These are phyloP conservation scores for Archilochus colubris DNA, from an alignment of 2,113 vertebrate genomes.

Conservation along the genomic window DNA sequence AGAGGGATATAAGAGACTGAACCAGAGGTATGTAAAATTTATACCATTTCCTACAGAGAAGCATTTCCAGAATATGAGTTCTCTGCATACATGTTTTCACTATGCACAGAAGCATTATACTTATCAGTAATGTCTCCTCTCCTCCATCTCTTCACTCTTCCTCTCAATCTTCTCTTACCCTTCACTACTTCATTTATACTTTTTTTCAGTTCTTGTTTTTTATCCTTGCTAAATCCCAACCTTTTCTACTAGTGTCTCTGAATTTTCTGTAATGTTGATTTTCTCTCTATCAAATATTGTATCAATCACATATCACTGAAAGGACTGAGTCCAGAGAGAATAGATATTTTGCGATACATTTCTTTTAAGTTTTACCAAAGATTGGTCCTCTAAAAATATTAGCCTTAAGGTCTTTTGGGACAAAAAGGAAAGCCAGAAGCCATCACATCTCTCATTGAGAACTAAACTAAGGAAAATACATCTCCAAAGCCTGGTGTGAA, in stretches of 20 bases:
- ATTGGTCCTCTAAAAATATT: neutral
- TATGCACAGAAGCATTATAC: neutral
- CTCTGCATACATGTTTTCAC: neutral
- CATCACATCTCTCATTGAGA: fast-evolving
- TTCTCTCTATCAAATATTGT: neutral
- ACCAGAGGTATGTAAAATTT: neutral
- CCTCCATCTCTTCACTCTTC: neutral
- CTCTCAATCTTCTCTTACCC: neutral
- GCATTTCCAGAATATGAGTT: neutral
- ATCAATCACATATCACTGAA: neutral
- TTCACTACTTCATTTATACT: neutral
- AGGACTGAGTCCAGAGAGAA: neutral
- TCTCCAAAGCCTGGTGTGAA: neutral
- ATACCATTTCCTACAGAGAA: neutral
- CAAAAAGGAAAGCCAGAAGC: neutral
- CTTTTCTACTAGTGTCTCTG: neutral
- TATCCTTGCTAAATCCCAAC: neutral
- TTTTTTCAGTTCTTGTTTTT: neutral
- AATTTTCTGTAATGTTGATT: neutral
- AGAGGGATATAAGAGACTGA: neutral
- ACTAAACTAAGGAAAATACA: neutral
- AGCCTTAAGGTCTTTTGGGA: neutral
- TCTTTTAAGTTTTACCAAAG: neutral
- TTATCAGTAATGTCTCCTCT: neutral
- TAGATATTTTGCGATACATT: neutral